phyloP scores from a whole-genome alignment of 1,140 invertebrate species.

The Matsumurasca onukii region DNA sequence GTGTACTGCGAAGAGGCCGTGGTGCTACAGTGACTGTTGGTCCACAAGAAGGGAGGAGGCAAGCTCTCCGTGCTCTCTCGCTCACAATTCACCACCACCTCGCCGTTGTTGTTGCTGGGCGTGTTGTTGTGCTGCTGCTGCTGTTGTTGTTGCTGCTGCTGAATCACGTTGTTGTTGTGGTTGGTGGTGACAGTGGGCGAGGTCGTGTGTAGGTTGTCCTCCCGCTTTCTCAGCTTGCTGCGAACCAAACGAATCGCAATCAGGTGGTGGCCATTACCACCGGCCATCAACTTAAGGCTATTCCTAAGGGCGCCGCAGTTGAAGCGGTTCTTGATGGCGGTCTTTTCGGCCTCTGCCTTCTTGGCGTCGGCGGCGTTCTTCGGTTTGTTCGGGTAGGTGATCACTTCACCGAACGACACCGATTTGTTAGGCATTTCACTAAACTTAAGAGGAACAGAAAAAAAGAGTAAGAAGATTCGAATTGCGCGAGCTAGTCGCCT shows the following conservation, averaged over 20 bases:
- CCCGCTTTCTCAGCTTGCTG: conserved; percentile 80
- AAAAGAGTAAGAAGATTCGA: background rate
- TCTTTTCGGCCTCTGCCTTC: conserved; percentile 37
- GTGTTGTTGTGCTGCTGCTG: conserved; percentile 10
- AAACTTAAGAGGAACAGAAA: conserved; percentile 17
- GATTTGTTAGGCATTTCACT: conserved; percentile 39
- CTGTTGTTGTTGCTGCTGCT: conserved; percentile 41
- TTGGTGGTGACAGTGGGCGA: conserved; percentile 34
- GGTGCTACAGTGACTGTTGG: conserved; percentile 63
- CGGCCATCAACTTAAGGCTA: conserved; percentile 63
- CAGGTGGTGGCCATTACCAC: conserved; percentile 72
- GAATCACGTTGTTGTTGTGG: conserved; percentile 35
- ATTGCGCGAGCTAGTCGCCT: conserved; percentile 6
- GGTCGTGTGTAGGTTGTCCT: conserved; percentile 58
- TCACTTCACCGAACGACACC: conserved; percentile 43
- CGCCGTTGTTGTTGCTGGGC: conserved; percentile 45
- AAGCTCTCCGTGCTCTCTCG: conserved; percentile 15
- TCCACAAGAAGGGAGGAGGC: conserved; percentile 70
- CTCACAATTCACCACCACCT: conserved; percentile 37
- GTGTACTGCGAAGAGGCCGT: conserved; percentile 65
- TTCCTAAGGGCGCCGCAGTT: conserved; percentile 42
- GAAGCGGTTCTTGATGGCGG: conserved; percentile 41
- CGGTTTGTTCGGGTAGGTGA: conserved; percentile 37
- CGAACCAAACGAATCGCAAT: conserved; percentile 83
- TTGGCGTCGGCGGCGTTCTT: conserved; percentile 31